Evolutionary conservation across 2,797 vertebrate species (phyloP).

Genomic region (Graptemys geographica): DNA sequence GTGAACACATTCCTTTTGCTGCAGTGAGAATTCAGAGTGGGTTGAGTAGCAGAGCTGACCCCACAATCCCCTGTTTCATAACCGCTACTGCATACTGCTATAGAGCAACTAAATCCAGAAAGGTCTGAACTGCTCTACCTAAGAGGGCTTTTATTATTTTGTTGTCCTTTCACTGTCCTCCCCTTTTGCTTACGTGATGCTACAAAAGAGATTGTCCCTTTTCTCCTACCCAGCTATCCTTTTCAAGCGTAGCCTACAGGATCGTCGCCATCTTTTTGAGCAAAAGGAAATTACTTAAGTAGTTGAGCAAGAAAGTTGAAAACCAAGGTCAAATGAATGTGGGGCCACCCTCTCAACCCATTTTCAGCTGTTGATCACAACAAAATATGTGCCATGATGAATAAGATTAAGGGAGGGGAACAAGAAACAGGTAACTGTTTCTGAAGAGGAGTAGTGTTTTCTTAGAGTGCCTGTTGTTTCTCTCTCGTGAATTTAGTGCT

Average conservation of each 20-base stretch:
- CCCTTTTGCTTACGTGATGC: not conserved
- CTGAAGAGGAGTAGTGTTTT: not conserved
- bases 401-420: not conserved
- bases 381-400: not conserved
- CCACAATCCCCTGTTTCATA: not conserved
- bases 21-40: not conserved
- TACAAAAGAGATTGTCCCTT: not conserved
- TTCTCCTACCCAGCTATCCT: not conserved
- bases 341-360: not conserved
- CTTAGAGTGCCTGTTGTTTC: not conserved
- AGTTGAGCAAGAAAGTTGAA: constrained; percentile 6
- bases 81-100: not conserved
- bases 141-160: not conserved
- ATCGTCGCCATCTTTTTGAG: not conserved
- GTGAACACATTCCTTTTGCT: not conserved
- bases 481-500: not conserved
- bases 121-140: not conserved
- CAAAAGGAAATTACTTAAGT: constrained; percentile 1
- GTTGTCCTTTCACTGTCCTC: not conserved
- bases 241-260: not conserved
- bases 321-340: not conserved
- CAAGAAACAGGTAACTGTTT: not conserved
- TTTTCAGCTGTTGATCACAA: not conserved
- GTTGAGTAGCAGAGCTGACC: not conserved
- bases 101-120: not conserved